A percentile compares a stretch with the other conserved stretches of the same genome.
These are phyloP conservation scores for Sarcophaga peregrina DNA, from an alignment of 1,140 invertebrate species.

Conservation along the genomic window DNA sequence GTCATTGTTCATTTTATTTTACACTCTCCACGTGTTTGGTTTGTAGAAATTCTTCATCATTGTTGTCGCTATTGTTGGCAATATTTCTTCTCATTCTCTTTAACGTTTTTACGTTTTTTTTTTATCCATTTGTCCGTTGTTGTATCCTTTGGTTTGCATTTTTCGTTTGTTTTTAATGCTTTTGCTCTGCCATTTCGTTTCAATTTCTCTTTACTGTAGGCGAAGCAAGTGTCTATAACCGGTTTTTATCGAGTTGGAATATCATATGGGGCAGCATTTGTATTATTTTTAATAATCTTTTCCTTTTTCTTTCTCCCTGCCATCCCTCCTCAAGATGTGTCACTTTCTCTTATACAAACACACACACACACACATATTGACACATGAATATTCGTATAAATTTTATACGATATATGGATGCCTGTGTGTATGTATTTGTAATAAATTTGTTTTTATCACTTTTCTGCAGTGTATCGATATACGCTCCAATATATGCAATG, in stretches of 20 bases:
- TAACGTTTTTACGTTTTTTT: constrained; percentile 38
- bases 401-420: not conserved
- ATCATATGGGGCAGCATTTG: no score
- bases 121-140: constrained; percentile 13
- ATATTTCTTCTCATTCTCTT: constrained; percentile 51
- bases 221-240: not conserved
- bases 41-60: constrained; percentile 30
- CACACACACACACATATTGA: no score
- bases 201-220: not conserved
- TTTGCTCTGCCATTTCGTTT: not conserved
- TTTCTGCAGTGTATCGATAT: constrained; percentile 61
- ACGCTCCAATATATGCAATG: constrained; percentile 42
- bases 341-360: no score
- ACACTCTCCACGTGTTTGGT: constrained; percentile 48
- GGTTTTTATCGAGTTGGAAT: no score
- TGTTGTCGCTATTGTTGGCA: constrained; percentile 17
- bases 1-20: constrained; percentile 66
- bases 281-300: not conserved
- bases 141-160: not conserved
- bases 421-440: constrained; percentile 47
- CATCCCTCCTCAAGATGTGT: not conserved
- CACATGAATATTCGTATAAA: no score
- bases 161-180: not conserved
- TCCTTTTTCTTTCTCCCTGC: not conserved
- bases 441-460: constrained; percentile 66